Evolutionary conservation across 2,888 invertebrate species (phyloP), one percentile per base, ranked within the genome.

Genomic region (Ferdinandea cuprea): DNA sequence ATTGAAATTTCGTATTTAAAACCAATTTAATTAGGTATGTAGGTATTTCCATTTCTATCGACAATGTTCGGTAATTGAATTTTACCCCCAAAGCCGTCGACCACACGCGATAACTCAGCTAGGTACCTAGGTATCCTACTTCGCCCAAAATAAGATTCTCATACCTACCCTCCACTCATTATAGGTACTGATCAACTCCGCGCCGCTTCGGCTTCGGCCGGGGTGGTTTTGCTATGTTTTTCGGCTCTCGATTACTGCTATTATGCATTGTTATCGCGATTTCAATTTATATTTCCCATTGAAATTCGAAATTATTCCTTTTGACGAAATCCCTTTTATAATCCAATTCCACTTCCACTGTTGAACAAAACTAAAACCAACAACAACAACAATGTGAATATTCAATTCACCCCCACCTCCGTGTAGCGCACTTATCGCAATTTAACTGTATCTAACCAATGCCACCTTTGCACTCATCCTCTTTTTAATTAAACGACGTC

Each of bases 391-490:
- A 52, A 28, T 30, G 21, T 21, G 56, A 58, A 37, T 15, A 44
- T 17, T 44, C 4, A 13, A 13, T 48, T 32, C 35, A 19, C 52
- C 63, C 63, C 59, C 72, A 66, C 19, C 73, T 13, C 21, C 9
- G 11, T n/a, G n/a, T n/a, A 1, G 7, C 11, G 11, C 11, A 25
- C 9, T 17, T n/a, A 7, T 25, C 48, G 11, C 40, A 32, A 42
- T 50, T 65, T 30, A 78, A 66, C 8, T 68, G 73, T 79, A 68
- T 61, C 61, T 68, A 77, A 83, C 78, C 78, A 83, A 83, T 83
- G 68, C 83, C 83, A 83, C 78, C 78, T 73, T 59, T 78, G 72
- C 77, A 72, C 63, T 78, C 65, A 40, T 78, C 71, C 69, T 78
- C 71, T 11, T 59, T 58, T 73, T 58, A 78, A 72, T 83, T 72